Evolutionary conservation across 2,113 vertebrate genomes (phyloP).

Genomic region (Otocyon megalotis): DNA sequence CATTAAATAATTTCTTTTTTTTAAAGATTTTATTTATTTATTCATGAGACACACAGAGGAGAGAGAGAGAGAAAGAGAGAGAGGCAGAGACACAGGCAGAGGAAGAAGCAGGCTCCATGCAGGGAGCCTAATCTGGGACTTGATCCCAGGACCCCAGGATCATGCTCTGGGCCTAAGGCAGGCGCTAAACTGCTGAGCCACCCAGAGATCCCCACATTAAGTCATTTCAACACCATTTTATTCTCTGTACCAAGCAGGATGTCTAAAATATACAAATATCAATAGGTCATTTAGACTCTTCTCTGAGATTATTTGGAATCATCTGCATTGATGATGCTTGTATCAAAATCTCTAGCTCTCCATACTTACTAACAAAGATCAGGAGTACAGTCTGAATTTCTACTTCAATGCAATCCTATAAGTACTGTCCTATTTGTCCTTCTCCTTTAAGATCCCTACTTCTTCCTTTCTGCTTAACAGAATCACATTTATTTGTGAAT

Average conservation of each 20-base stretch:
- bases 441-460: background rate
- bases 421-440: background rate
- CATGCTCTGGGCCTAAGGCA: no score
- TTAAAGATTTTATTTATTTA: no score
- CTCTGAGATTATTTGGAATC: background rate
- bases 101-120: no score
- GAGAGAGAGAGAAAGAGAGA: no score
- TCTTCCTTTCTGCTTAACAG: fast-evolving
- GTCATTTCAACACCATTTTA: background rate
- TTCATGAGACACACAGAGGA: no score
- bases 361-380: background rate
- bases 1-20: background rate
- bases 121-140: no score
- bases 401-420: background rate
- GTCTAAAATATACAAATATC: background rate
- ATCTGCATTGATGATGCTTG: background rate
- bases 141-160: no score
- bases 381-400: background rate
- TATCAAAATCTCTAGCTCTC: background rate
- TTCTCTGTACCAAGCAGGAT: background rate
- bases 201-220: background rate
- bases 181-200: no score
- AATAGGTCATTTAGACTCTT: background rate
- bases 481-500: background rate
- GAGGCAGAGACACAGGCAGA: no score